Evolutionary conservation across 2,888 invertebrate genomes (phyloP), one percentile per base, ranked within the genome.

Genomic region (Sinohyriopsis cumingii): DNA sequence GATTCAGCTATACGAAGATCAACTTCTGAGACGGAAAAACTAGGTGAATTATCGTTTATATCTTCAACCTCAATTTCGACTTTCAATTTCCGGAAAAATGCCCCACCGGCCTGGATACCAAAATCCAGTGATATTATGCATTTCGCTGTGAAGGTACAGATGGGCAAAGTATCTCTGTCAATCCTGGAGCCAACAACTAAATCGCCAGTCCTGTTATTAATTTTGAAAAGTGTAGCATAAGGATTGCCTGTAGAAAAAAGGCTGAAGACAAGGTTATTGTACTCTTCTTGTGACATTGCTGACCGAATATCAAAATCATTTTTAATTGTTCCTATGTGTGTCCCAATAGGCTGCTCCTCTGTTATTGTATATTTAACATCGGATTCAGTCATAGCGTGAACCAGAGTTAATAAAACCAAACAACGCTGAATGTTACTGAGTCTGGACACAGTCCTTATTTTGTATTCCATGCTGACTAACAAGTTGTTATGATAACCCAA

Each of bases 151-250:
- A 69, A 74, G 7, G 65, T 72, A 68, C 79, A 79, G 24, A 75
- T 53, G 4, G 45, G 15, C 45, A 45, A 45, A 2, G 28, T 55
- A 61, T 79, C 79, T 53, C 79, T 61, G 72, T 77, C 77, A 28
- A 81, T 67, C 56, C 65, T 66, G 24, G 63, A 61, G 22, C 80
- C 76, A 6, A 97, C 97, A 45, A 60, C 71, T 45, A 98, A 95
- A 89, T 95, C 95, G n/a, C 97, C 97, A 18, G 94, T 94, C n/a
- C 93, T 93, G 9, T 95, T 93, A 88, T 97, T 95, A 75, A 98
- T 91, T 57, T 92, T 92, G 89, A 98, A 97, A 90, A 96, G 95
- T 2, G 64, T 53, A 9, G 75, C 72, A 22, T 72, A 63, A 12
- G 67, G 65, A 55, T 76, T 77, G 24, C 76, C 79, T 54, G 72